Evolutionary conservation across 2,797 vertebrate genomes (phyloP), one percentile per base, ranked within the genome.

Genomic region (Malurus leucopterus): DNA sequence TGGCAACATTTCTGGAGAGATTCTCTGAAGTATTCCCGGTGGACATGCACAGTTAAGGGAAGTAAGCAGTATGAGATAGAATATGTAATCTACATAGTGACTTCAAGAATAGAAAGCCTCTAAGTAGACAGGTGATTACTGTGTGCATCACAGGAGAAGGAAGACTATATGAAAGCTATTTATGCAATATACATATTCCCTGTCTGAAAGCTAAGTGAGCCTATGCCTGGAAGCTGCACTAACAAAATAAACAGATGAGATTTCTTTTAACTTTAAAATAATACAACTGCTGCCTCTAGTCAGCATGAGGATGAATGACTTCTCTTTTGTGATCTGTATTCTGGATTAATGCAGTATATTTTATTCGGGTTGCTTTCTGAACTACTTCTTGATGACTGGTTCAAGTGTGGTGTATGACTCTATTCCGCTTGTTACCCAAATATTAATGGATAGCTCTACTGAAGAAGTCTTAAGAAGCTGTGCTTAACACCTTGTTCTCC

Each of bases 151-250:
- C 76, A 89, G 58, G 50, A 88, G 65, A 43, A 73, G 43, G 71
- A 84, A 54, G 59, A 44, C 77, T 86, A 3, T 67, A 38, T 81
- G 68, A 88, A 91, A 92, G 80, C 78, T 93, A 36, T 86, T 93
- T 86, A 86, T 92, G 61, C 74, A 88, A 84, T 94, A 92, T 93
- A 92, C 87, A 73, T 88, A 92, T 86, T 94, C 50, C 19, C 29
- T 84, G 68, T 84, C 71, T 91, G 74, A 91, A 94, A 91, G 93
- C 81, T 91, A 87, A 91, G 76, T 89, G 73, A 93, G 70, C 57
- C 22, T 73, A 30, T 92, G 88, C 91, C 92, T 84, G 44, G 88
- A 71, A 94, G 92, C 90, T 82, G 84, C 84, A 62, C 73, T 91
- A 88, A 58, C 58, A 90, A 88, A 94, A 88, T 88, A 91, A 93